phyloP scores from a whole-genome alignment of 2,888 invertebrate genomes.

The Morpho achilles region DNA sequence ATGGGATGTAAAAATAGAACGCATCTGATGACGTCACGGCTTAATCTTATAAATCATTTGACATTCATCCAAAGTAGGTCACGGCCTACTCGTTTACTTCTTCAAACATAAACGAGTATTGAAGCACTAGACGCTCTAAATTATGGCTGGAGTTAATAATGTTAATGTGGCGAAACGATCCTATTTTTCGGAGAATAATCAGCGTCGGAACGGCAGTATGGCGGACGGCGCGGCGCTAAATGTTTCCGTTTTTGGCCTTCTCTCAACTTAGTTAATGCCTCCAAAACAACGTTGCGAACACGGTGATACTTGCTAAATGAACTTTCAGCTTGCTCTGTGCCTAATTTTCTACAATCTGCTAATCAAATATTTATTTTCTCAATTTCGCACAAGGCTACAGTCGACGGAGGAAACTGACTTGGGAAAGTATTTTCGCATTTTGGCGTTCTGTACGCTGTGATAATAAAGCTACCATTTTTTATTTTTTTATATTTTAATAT shows the following conservation, averaged over 20 bases:
- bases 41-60: constrained; percentile 12
- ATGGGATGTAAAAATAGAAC: constrained; percentile 10
- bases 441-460: background rate
- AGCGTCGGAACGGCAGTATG: constrained; percentile 47
- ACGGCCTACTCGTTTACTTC: constrained; percentile 12
- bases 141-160: constrained; percentile 18
- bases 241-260: constrained; percentile 73
- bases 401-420: constrained; percentile 9
- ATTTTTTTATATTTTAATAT: no score
- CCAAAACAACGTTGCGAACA: constrained; percentile 66
- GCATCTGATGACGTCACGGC: constrained; percentile 10
- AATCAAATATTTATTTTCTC: constrained; percentile 26
- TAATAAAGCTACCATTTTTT: background rate
- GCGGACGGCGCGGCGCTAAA: constrained; percentile 52
- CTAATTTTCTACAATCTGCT: constrained; percentile 27
- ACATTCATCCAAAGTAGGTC: constrained; percentile 8
- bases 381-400: constrained; percentile 17
- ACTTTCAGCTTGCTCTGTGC: constrained; percentile 30
- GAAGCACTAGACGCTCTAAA: constrained; percentile 11
- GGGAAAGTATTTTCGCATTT: constrained; percentile 3
- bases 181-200: constrained; percentile 23
- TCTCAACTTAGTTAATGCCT: constrained; percentile 75
- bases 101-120: constrained; percentile 8
- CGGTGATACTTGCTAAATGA: constrained; percentile 33
- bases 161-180: constrained; percentile 19